These are phyloP conservation scores for Pteromalus puparum DNA, from an alignment of 1,140 invertebrate genomes.

Conservation along the genomic window DNA sequence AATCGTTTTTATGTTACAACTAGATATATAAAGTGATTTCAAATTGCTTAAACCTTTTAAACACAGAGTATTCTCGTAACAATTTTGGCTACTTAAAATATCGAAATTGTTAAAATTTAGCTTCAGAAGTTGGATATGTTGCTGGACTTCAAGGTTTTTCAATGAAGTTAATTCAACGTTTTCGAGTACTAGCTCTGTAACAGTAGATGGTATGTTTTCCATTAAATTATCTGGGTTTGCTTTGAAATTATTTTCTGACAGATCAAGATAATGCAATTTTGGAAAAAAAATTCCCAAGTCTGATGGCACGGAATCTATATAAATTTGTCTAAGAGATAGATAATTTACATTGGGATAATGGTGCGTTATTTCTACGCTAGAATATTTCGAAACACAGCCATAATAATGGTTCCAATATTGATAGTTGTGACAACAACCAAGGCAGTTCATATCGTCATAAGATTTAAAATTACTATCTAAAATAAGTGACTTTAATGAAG, in stretches of 20 bases:
- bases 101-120: not conserved
- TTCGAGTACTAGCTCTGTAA: not conserved
- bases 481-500: conserved; percentile 24
- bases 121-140: not conserved
- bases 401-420: too few relatives aligned
- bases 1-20: not conserved
- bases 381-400: too few relatives aligned
- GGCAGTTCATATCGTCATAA: too few relatives aligned
- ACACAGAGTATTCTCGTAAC: not conserved
- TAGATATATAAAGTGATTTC: not conserved
- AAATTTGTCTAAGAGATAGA: conserved; percentile 14
- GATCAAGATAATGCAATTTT: conserved; percentile 14
- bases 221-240: not conserved
- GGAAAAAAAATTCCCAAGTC: not conserved
- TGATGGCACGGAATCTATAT: not conserved
- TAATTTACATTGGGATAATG: conserved; percentile 7
- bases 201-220: not conserved
- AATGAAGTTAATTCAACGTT: not conserved
- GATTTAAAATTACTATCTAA: conserved; percentile 13
- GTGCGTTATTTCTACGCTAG: not conserved
- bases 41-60: not conserved
- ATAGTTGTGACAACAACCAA: too few relatives aligned
- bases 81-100: not conserved
- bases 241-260: conserved; percentile 17
- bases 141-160: too few relatives aligned